Evolutionary conservation across 2,888 invertebrate species (phyloP), one percentile per base, ranked within the genome.

Genomic region (Rhimphoctona megacephalus): DNA sequence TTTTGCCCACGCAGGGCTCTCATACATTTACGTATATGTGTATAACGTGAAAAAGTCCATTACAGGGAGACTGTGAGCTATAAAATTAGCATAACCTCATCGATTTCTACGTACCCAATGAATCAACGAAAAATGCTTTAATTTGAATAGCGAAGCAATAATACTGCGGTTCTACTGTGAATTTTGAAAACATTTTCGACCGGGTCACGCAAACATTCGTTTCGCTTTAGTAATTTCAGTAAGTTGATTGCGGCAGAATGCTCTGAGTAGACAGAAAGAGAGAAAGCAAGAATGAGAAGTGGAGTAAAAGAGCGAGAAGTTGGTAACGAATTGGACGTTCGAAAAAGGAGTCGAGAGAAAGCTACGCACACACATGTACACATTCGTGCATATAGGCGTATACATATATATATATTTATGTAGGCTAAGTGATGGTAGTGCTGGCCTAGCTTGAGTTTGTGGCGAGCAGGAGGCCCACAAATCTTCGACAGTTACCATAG

Each of bases 401-500:
- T n/a, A 11, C 17, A 43, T 19, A 5, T 9, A 49, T 49, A 33
- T 33, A 77, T 19, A 36, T n/a, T 7, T 25, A 70, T 25, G 25
- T 57, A 46, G 70, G 80, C 46, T 25, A 72, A 61, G 49, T 22
- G 36, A 22, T 52, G 52, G 49, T 66, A 49, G 33, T 43, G 70
- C 64, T 78, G 73, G 81, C 36, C 30, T 82, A 74, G 57, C 54
- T 46, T 77, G 81, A 70, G 76, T 57, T 66, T 84, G 86, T 61
- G 54, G 79, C 69, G 79, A 39, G 69, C 74, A 22, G 79, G 54
- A 90, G 90, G 88, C 90, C 90, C 91, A 91, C 91, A 91, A 92
- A 91, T 91, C 91, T 91, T 90, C 88, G 88, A 89, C 89, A 90
- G 90, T 89, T 89, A 90, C 90, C 87, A 87, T 85, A 82, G 87